A percentile compares a stretch with the other conserved stretches of the same genome.
Conservation (phyloP, 2,113 vertebrate genomes). For the Barnardius zonarius region DNA sequence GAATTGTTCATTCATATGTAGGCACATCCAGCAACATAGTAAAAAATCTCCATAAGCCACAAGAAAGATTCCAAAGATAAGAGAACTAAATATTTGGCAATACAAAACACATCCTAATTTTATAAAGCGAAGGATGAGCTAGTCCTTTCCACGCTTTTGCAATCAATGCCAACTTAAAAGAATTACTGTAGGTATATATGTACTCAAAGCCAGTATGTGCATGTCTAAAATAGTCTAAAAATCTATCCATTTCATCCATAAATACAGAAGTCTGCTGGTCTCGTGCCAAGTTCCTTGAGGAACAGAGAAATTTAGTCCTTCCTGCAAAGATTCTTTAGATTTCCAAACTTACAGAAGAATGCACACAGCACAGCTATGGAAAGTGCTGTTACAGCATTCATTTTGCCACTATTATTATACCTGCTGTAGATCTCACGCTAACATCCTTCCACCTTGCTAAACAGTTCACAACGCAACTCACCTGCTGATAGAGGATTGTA, state of each 20-base stretch:
- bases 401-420: neutral
- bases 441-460: conserved; percentile 14
- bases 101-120: neutral
- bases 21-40: neutral
- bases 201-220: neutral
- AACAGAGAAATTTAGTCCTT: neutral
- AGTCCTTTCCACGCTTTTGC: neutral
- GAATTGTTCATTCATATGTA: neutral
- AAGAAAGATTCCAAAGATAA: neutral
- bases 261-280: neutral
- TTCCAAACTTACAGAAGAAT: neutral
- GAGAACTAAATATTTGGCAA: neutral
- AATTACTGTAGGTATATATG: neutral
- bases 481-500: conserved; percentile 94
- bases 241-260: neutral
- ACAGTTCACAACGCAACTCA: conserved; percentile 71
- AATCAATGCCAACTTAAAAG: neutral
- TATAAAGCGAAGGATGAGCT: neutral
- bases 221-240: neutral
- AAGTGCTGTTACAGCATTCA: neutral
- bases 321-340: neutral
- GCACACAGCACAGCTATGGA: neutral
- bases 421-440: neutral
- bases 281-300: neutral
- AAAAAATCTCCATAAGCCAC: neutral